Evolutionary conservation across 1,140 invertebrate species (phyloP).

Genomic region (Ridgeia piscesae): DNA sequence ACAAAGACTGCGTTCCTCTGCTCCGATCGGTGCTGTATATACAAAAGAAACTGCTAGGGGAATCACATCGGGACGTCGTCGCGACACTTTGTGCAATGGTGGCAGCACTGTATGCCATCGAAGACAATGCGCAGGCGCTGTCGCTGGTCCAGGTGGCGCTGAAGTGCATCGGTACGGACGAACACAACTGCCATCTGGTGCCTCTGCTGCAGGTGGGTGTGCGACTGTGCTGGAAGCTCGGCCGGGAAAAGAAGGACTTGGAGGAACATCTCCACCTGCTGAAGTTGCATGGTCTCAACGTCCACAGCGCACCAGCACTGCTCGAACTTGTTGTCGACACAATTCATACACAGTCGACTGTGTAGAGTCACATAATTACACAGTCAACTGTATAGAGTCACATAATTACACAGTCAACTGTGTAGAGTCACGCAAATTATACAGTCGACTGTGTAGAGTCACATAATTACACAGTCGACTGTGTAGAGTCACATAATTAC

Average conservation of each 20-base stretch:
- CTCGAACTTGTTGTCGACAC: slow-evolving; percentile 19
- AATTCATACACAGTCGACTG: not conserved
- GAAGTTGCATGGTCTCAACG: slow-evolving; percentile 55
- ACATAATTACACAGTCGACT: not conserved
- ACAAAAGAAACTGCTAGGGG: slow-evolving; percentile 60
- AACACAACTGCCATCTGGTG: slow-evolving; percentile 68
- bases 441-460: not conserved
- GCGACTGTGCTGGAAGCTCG: slow-evolving; percentile 68
- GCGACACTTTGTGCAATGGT: slow-evolving; percentile 71
- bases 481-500: too few species aligned
- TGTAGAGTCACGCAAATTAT: too few species aligned
- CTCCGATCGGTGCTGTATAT: not conserved
- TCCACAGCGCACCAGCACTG: slow-evolving; percentile 19
- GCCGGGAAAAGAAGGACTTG: slow-evolving; percentile 45
- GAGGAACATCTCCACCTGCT: slow-evolving; percentile 67
- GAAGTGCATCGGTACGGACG: slow-evolving; percentile 60
- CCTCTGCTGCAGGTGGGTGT: slow-evolving; percentile 71
- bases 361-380: not conserved
- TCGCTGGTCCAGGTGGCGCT: slow-evolving; percentile 72
- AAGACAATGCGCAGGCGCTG: slow-evolving; percentile 64
- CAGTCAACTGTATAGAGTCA: too few species aligned
- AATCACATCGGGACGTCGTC: slow-evolving; percentile 69
- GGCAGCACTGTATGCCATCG: slow-evolving; percentile 63
- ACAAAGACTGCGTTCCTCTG: slow-evolving; percentile 3
- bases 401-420: not conserved